A percentile compares a stretch with the other conserved stretches of the same genome.
Conservation (phyloP, 2,797 vertebrate genomes). For the Sciurus carolinensis region DNA sequence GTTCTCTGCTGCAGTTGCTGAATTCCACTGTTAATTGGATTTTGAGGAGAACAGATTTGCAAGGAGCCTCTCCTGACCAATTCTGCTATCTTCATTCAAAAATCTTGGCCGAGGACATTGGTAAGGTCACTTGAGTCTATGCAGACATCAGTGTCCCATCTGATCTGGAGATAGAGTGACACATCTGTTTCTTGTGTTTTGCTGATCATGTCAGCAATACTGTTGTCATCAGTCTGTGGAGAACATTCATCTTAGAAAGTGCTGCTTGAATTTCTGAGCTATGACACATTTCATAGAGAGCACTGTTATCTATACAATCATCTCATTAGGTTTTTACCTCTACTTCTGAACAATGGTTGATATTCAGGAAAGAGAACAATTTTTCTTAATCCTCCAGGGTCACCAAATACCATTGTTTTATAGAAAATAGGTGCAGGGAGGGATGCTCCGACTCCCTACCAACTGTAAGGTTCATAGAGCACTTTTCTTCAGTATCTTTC, state of each 20-base stretch:
- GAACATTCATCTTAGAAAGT: not conserved
- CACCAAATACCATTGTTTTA: constrained; percentile 4
- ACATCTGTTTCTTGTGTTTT: not conserved
- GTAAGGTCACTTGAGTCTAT: not conserved
- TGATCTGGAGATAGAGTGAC: not conserved
- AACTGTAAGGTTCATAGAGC: not conserved
- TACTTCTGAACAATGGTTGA: not conserved
- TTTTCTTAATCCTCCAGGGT: constrained; percentile 24
- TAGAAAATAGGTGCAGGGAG: not conserved
- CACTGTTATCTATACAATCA: not conserved
- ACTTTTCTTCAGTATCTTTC: constrained; percentile 49
- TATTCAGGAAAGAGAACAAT: not conserved
- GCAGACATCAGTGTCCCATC: not conserved
- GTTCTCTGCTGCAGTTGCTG: not conserved
- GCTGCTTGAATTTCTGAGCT: constrained; percentile 35
- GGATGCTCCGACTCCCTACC: not conserved
- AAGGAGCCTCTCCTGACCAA: not conserved
- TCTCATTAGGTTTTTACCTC: not conserved
- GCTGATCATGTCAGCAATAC: not conserved
- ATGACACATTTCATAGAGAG: constrained; percentile 21
- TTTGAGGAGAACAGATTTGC: constrained; percentile 16
- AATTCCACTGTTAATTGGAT: not conserved
- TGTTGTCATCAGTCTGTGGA: not conserved
- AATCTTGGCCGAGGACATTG: not conserved
- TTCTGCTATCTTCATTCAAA: not conserved